Conservation (phyloP, 2,797 vertebrate genomes). For the Adrianichthys oophorus region DNA sequence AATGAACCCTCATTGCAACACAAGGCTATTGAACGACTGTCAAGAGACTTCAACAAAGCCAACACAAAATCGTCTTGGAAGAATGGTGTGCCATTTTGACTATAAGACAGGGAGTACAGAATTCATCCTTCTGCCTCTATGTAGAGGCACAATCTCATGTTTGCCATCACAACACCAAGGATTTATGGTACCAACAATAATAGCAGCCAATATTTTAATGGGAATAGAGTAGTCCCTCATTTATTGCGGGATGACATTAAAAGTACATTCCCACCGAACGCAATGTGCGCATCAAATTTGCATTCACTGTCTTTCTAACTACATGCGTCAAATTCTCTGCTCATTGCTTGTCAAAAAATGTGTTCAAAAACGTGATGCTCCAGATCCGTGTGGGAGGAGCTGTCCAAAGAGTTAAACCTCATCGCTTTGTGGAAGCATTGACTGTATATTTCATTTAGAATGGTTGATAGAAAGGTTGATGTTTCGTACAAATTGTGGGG, state of each 20-base stretch:
- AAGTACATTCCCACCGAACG: background rate
- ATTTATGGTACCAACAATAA: constrained; percentile 64
- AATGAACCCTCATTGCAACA: constrained; percentile 42
- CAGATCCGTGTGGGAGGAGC: no score
- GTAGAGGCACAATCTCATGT: constrained; percentile 26
- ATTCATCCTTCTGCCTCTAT: constrained; percentile 5
- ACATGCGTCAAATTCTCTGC: no score
- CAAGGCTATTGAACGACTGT: constrained; percentile 28
- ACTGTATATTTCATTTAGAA: no score
- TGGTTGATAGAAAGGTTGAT: no score
- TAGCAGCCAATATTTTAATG: constrained; percentile 70
- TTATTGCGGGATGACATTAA: constrained; percentile 58
- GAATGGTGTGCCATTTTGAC: constrained; percentile 39
- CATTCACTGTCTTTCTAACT: constrained; percentile 18
- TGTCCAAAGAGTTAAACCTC: no score
- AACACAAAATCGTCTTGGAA: constrained; percentile 21
- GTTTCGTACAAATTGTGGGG: no score
- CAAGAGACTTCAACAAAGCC: constrained; percentile 39
- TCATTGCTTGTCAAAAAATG: no score
- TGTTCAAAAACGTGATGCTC: no score
- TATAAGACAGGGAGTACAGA: constrained; percentile 4
- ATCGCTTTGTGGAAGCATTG: no score
- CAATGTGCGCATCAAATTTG: constrained; percentile 35
- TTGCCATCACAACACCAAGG: constrained; percentile 47
- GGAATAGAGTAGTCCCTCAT: constrained; percentile 67